Base-by-base conservation (phyloP, 2,888 invertebrate genomes). In the Anarsia innoxiella region DNA sequence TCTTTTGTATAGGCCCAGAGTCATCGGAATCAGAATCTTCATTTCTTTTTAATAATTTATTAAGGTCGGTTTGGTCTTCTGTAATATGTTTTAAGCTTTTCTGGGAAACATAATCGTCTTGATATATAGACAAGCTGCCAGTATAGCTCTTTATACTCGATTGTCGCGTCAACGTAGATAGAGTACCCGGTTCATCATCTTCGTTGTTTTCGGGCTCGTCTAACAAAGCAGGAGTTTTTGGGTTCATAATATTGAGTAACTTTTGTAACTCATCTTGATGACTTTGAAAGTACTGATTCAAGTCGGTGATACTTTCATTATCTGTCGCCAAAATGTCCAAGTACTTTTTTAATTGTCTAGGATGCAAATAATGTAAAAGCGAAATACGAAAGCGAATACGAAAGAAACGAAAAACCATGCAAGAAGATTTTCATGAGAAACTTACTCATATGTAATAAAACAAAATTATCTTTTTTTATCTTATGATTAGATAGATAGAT, bases 291-390 rank as follows among this genome's bases (percentile, higher is more conserved):
- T 83, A 84, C 37, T 75, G 59, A 42, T 72, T 76, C 42, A 83
- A 51, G 48, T 82, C 83, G 3, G 73, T 65, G 1, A 68, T 66
- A 30, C 61, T 79, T 36, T 83, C 82, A 36, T 86, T 78, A 37
- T 82, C 78, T 10, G 83, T 77, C 52, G 82, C 87, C 57, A 89
- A 76, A 79, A 89, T 88, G 75, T 88, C 88, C 74, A 89, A 79
- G 68, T 88, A 88, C 56, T 88, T 87, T 69, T 75, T 80, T 62
- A 85, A 66, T 64, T 86, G 82, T 65, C 86, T 86, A 66, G 52
- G 47, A 49, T 51, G 59, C 41, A 40, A 37, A 46, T 36, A 38
- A 45, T 36, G 39, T 41, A 42, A 46, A 58, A 63, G 58, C 56
- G 47, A 40, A 43, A 49, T 49, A 59, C 73, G n/a, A n/a, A n/a